These are phyloP conservation scores for Harpalus rubripes DNA, from an alignment of 2,888 invertebrate species.

Conservation along the genomic window DNA sequence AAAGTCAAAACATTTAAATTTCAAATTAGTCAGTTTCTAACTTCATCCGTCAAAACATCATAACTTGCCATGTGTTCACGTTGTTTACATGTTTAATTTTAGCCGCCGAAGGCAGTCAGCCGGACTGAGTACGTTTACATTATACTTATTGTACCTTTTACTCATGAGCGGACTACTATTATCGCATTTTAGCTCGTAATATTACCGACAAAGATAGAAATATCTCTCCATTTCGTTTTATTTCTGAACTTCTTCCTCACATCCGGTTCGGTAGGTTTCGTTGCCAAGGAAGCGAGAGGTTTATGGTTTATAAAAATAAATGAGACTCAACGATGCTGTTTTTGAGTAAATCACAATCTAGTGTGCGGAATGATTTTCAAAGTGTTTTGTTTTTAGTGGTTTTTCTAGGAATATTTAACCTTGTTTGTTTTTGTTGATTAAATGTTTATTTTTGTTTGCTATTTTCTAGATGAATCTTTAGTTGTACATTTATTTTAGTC, in stretches of 20 bases:
- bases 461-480: not conserved
- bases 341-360: not conserved
- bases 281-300: slow-evolving; percentile 26
- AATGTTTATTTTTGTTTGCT: slow-evolving; percentile 12
- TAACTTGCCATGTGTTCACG: slow-evolving; percentile 15
- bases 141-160: slow-evolving; percentile 42
- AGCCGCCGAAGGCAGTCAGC: slow-evolving; percentile 6
- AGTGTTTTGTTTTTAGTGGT: slow-evolving; percentile 19
- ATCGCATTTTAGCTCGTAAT: slow-evolving; percentile 23
- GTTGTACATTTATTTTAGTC: too few species aligned
- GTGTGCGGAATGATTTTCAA: not conserved
- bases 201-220: not conserved
- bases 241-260: slow-evolving; percentile 27
- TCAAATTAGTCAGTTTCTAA: slow-evolving; percentile 43
- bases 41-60: slow-evolving; percentile 37
- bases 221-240: not conserved
- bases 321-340: slow-evolving; percentile 8
- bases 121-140: slow-evolving; percentile 40
- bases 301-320: slow-evolving; percentile 46
- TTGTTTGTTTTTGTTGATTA: slow-evolving; percentile 22
- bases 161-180: not conserved
- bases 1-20: slow-evolving; percentile 36
- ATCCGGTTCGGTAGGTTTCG: slow-evolving; percentile 37
- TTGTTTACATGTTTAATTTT: slow-evolving; percentile 39
- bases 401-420: slow-evolving; percentile 13